Evolutionary conservation across 1,140 invertebrate species (phyloP).

Genomic region (Goniozus legneri): DNA sequence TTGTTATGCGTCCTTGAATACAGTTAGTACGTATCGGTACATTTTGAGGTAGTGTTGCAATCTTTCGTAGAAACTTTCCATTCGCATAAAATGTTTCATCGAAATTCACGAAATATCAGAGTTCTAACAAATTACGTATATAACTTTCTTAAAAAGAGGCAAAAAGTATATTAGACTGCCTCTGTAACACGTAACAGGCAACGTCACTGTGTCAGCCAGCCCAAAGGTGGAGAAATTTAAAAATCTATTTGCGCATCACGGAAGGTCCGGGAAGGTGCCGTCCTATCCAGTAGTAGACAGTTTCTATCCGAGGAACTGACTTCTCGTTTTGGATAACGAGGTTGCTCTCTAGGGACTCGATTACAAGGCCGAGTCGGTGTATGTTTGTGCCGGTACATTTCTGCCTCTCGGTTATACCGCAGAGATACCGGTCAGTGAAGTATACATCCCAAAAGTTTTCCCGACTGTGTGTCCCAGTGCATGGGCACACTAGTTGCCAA

Average conservation of each 20-base stretch:
- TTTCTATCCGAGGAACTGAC: conserved; percentile 17
- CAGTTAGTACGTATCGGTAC: no score
- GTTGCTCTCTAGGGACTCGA: conserved; percentile 29
- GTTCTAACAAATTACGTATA: no score
- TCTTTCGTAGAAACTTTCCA: no score
- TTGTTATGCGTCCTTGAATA: no score
- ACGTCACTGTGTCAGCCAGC: background rate
- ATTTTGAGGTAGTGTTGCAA: no score
- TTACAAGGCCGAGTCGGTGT: conserved; percentile 17
- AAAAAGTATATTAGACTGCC: no score
- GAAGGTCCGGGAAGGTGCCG: background rate
- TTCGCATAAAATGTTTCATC: no score
- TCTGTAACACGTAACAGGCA: no score
- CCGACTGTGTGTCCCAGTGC: no score
- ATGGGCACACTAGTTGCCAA: no score
- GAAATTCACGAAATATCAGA: no score
- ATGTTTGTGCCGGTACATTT: conserved; percentile 12
- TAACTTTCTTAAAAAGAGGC: no score
- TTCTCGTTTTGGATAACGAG: conserved; percentile 35
- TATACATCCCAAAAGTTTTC: background rate
- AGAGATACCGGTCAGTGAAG: background rate
- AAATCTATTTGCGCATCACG: conserved; percentile 20
- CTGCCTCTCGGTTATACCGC: background rate
- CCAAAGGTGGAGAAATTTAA: conserved; percentile 10
- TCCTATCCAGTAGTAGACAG: conserved; percentile 13